Evolutionary conservation across 64 coral and sea anemone species (phyloP), one percentile per base, ranked within the genome.

Genomic region (Anthopleura sola): DNA sequence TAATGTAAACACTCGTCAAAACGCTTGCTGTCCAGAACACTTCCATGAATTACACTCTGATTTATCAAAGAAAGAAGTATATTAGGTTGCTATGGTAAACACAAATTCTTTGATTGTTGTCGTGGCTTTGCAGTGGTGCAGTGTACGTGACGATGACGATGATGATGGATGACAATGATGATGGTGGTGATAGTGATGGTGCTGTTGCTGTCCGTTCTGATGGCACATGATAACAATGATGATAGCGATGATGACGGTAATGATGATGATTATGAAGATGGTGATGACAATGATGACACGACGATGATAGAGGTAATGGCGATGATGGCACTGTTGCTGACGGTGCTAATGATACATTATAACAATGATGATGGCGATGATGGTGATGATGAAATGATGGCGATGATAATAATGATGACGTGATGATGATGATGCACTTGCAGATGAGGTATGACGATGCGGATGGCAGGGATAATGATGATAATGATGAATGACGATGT

Each of bases 1-100:
- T 99, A 99, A 40, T 90, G 90, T 23, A 99, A 54, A 13, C 97
- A 99, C 33, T 99, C 97, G 16, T 92, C 87, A 84, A 92, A 94
- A 32, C 97, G 92, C 36, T 88, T 92, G 20, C 86, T 78, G 55
- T 99, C 97, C 2, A 99, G 69, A 75, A 85, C 83, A 18, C 86
- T 88, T 29, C 53, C 81, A 32, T 51, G 64, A 7, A 20, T 34
- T 3, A 31, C 37, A 64, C 36, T 91, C 93, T 94, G 84, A 85
- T 68, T 56, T 9, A 87, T 37, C 15, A 60, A 40, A 77, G n/a
- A 87, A 86, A 37, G 86, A 3, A 28, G 40, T 44, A 8, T 44
- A 44, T 44, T 8, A 44, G 40, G 40, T 44, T 44, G 40, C 4
- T 44, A 8, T 3, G 40, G 40, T 3, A 7, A 44, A 3, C 9